Evolutionary conservation across 2,888 invertebrate genomes (phyloP).

Genomic region (Aleiodes leptofemur): DNA sequence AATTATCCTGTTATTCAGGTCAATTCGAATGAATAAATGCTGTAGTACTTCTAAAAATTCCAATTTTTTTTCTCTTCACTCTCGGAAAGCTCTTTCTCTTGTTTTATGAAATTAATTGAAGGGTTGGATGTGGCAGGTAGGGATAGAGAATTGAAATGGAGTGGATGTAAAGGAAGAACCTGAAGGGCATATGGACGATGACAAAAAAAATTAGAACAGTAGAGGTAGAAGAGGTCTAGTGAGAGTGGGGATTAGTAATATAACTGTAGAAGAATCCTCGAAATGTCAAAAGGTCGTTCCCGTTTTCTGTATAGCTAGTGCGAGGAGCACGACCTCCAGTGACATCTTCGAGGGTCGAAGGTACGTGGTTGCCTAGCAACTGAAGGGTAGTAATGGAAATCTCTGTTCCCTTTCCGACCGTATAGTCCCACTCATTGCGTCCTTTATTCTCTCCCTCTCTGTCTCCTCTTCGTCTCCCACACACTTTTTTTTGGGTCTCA

Average conservation of each 20-base stretch:
- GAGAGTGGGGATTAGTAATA: conserved; percentile 17
- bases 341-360: conserved; percentile 49
- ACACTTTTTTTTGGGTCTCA: conserved; percentile 45
- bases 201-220: conserved; percentile 7
- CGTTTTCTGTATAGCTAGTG: conserved; percentile 37
- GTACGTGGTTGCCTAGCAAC: conserved; percentile 59
- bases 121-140: conserved; percentile 13
- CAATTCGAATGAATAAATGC: too few species aligned
- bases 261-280: conserved; percentile 55
- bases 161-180: conserved; percentile 37
- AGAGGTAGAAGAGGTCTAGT: conserved; percentile 27
- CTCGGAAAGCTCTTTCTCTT: too few species aligned
- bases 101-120: conserved; percentile 22
- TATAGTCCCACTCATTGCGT: conserved; percentile 7
- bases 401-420: conserved; percentile 47
- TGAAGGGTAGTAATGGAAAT: conserved; percentile 41
- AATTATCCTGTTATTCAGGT: too few species aligned
- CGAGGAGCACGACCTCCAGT: conserved; percentile 37
- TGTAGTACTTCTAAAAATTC: too few species aligned
- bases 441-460: conserved; percentile 16
- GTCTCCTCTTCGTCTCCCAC: conserved; percentile 56
- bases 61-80: too few species aligned
- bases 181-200: conserved; percentile 19
- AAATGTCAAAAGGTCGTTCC: conserved; percentile 68
- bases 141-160: conserved; percentile 34